Conservation (phyloP, 1,140 invertebrate genomes). For the Temnothorax curvispinosus region DNA sequence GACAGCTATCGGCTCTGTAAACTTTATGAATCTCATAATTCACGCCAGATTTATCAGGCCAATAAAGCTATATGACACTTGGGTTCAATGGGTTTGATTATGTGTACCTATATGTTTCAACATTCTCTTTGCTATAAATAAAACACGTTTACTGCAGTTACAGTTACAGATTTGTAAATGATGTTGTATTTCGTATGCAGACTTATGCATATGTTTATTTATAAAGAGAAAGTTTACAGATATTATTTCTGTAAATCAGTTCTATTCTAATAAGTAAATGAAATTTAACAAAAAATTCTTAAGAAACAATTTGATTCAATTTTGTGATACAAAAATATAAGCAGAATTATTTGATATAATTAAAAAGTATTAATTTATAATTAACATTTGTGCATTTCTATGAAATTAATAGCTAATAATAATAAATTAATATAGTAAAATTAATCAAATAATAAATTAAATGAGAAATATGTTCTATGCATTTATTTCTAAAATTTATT, state of each 20-base stretch:
- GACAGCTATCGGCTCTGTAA: constrained; percentile 5
- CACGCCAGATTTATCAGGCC: neutral
- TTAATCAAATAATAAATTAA: neutral
- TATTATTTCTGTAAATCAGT: neutral
- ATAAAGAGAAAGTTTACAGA: neutral
- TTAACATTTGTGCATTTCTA: neutral
- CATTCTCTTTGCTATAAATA: neutral
- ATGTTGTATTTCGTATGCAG: neutral
- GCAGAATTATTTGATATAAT: neutral
- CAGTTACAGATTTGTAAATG: neutral
- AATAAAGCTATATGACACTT: constrained; percentile 19
- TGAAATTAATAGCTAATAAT: neutral
- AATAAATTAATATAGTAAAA: neutral
- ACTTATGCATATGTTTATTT: neutral
- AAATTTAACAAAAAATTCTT: neutral
- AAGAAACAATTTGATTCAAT: neutral
- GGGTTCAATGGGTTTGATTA: neutral
- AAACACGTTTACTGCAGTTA: neutral
- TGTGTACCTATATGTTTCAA: neutral
- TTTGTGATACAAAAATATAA: neutral
- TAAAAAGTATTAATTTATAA: neutral
- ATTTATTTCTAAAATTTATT: neutral
- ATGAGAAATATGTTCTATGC: neutral
- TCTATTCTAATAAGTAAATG: neutral
- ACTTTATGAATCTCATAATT: constrained; percentile 34